phyloP scores from a whole-genome alignment of 2,888 invertebrate species.

The Cosmorhoe ocellata region DNA sequence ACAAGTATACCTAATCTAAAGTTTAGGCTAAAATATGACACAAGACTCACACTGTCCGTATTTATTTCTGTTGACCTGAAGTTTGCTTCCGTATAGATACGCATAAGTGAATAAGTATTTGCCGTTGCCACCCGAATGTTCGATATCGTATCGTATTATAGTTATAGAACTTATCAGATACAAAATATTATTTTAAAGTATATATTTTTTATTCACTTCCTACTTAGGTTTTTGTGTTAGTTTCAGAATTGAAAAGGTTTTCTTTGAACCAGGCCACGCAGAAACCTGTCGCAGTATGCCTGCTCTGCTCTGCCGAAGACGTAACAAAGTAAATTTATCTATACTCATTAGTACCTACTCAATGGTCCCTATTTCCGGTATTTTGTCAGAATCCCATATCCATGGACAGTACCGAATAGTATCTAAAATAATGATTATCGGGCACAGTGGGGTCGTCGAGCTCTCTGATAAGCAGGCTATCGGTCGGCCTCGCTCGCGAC shows the following conservation, averaged over 20 bases:
- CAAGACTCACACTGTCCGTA: no score
- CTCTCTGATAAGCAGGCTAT: constrained; percentile 40
- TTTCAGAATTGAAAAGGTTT: no score
- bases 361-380: no score
- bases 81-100: constrained; percentile 21
- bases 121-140: constrained; percentile 15
- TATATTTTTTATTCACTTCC: no score
- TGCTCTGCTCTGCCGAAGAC: no score
- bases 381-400: not conserved
- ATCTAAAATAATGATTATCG: constrained; percentile 26
- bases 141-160: constrained; percentile 7
- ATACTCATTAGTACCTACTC: no score
- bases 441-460: constrained; percentile 49
- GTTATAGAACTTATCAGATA: not conserved
- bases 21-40: no score
- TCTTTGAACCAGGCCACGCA: no score
- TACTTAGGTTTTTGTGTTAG: no score
- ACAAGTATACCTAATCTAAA: no score
- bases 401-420: not conserved
- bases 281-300: no score
- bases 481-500: constrained; percentile 42
- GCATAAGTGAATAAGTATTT: not conserved
- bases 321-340: no score
- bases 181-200: not conserved
- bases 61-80: constrained; percentile 16